Base-by-base conservation (phyloP, 2,888 invertebrate genomes). In the Chloroclystis v-ata region DNA sequence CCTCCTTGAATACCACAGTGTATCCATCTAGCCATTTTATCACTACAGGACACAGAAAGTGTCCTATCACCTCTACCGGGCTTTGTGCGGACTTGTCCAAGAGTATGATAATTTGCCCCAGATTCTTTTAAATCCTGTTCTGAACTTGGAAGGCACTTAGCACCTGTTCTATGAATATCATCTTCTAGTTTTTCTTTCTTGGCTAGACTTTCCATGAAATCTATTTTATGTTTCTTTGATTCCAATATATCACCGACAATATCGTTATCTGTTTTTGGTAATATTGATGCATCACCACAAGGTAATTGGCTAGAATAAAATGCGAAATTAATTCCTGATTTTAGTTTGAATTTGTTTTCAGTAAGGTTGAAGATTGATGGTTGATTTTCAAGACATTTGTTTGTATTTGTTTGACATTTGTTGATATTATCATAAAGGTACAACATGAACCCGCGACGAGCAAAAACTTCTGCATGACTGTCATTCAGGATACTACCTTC, bases 211-310 rank as follows among this genome's bases (percentile, higher is more conserved):
- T 69, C 65, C 62, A 59, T 58, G 45, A 65, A 61, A 9, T 67
- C 56, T 9, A 64, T 56, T 47, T 60, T 59, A 20, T 75, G 66
- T 62, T 83, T 82, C 1, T 42, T 56, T 14, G 50, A 48, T 16
- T 54, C 46, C 12, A 86, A 12, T 8, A 82, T 20, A 9, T 79
- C 69, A 45, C 87, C 86, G 63, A 69, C 60, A 32, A 69, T 47
- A 11, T 76, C 75, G 10, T 67, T 60, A 9, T 57, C 61, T 38
- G 57, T 61, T 73, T 91, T 93, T 0, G 91, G 90, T 69, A 94
- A 91, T 60, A 98, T 97, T 11, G 96, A 94, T 9, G 96, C 96
- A 89, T 98, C 98, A 0, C 98, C 98, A 82, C 98, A 98, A 11
- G 97, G 98, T 28, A 94, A 90, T 71, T 96, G 95, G 39, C 95